Evolutionary conservation across 64 coral and sea anemone species (phyloP).

Genomic region (Pachyseris speciosa): DNA sequence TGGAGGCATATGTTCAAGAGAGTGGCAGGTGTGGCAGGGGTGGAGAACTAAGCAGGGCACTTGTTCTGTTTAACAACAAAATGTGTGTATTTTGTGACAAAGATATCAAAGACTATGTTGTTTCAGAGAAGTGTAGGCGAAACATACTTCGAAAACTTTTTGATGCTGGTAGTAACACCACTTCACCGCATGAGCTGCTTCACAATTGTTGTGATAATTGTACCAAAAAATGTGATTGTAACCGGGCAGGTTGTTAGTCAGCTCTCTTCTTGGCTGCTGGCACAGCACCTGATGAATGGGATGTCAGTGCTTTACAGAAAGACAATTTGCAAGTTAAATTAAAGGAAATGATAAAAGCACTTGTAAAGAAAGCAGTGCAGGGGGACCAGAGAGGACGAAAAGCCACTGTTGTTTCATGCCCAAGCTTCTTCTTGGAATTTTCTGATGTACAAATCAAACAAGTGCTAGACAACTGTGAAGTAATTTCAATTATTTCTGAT

Average conservation of each 20-base stretch:
- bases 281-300: conserved; percentile 2
- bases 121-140: background rate
- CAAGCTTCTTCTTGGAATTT: conserved; percentile 64
- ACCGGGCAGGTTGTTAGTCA: background rate
- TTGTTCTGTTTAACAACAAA: conserved; percentile 38
- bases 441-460: conserved; percentile 58
- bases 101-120: conserved; percentile 55
- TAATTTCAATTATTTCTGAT: conserved; percentile 24
- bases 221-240: background rate
- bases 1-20: conserved; percentile 62
- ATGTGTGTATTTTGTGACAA: conserved; percentile 26
- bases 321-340: conserved; percentile 20
- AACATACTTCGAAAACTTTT: conserved; percentile 11
- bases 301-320: conserved; percentile 28
- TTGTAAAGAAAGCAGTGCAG: conserved; percentile 30
- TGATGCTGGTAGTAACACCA: background rate
- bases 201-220: conserved; percentile 6
- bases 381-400: conserved; percentile 35
- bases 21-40: conserved; percentile 49
- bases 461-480: conserved; percentile 23
- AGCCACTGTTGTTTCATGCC: conserved; percentile 59
- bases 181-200: background rate
- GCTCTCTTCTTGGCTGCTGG: background rate
- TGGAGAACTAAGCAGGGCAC: conserved; percentile 43
- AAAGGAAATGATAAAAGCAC: conserved; percentile 18